Percentiles rank a stretch among this genome's conserved stretches.
Evolutionary conservation across 1,140 invertebrate species (phyloP).

Genomic region (Hydropsyche tenuis): DNA sequence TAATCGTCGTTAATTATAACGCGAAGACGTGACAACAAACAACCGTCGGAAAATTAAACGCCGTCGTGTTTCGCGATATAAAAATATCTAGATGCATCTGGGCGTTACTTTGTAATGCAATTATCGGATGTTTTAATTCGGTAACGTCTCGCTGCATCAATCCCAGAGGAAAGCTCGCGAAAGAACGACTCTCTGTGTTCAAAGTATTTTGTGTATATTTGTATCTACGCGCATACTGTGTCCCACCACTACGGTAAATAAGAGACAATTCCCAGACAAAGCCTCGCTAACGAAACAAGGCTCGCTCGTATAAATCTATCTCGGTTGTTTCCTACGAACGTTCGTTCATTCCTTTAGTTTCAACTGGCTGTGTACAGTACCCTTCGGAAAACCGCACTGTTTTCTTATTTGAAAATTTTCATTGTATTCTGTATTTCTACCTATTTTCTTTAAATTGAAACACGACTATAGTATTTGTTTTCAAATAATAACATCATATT

Average conservation of each 20-base stretch:
- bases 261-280: slow-evolving; percentile 42
- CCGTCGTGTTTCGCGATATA: too few relatives aligned
- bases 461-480: too few relatives aligned
- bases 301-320: slow-evolving; percentile 32
- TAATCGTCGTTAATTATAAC: slow-evolving; percentile 27
- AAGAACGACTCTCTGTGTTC: neutral
- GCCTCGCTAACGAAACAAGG: slow-evolving; percentile 40
- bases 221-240: neutral
- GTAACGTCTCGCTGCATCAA: slow-evolving; percentile 32
- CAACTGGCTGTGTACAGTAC: neutral
- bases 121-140: slow-evolving; percentile 41
- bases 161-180: slow-evolving; percentile 13
- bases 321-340: slow-evolving; percentile 27
- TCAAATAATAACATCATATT: too few relatives aligned
- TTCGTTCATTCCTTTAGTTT: slow-evolving; percentile 5
- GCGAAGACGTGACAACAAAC: slow-evolving; percentile 6
- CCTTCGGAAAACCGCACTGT: neutral
- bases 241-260: slow-evolving; percentile 30
- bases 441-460: too few relatives aligned
- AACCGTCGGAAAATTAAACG: neutral
- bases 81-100: too few relatives aligned
- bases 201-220: too few relatives aligned
- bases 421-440: too few relatives aligned
- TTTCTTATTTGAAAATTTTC: too few relatives aligned
- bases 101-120: slow-evolving; percentile 17